Evolutionary conservation across 2,797 vertebrate genomes (phyloP).

Genomic region (Setipinna tenuifilis): DNA sequence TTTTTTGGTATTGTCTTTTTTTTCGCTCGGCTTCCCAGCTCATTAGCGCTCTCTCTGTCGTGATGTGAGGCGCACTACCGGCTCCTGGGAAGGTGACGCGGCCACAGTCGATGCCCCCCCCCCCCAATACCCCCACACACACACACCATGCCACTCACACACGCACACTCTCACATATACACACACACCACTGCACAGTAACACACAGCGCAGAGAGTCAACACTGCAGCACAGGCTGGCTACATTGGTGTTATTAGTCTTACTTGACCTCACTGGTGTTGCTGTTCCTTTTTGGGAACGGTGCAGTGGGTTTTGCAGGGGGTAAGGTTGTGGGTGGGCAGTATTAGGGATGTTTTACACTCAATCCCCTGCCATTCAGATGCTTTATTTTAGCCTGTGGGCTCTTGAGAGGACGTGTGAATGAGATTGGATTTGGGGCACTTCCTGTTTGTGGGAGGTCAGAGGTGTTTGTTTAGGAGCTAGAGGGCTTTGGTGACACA

Average conservation of each 20-base stretch:
- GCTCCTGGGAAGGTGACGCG: not conserved
- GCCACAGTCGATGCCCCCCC: not conserved
- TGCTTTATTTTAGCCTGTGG: not conserved
- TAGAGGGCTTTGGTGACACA: too few relatives aligned
- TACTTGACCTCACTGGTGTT: not conserved
- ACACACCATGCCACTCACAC: not conserved
- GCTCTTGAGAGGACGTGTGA: not conserved
- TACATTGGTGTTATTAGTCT: not conserved
- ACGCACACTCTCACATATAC: too few relatives aligned
- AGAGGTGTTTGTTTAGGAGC: not conserved
- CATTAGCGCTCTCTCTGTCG: slow-evolving; percentile 48
- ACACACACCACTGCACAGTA: too few relatives aligned
- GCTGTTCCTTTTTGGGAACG: not conserved
- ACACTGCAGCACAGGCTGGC: not conserved
- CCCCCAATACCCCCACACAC: not conserved
- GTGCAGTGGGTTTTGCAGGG: not conserved
- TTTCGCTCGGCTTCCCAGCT: slow-evolving; percentile 40
- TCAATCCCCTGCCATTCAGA: too few relatives aligned
- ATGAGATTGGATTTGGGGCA: not conserved
- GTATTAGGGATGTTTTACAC: too few relatives aligned
- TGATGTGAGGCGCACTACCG: slow-evolving; percentile 10
- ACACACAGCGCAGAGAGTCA: not conserved
- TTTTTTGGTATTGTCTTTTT: slow-evolving; percentile 24
- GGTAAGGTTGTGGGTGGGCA: not conserved
- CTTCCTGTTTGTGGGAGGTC: not conserved